Evolutionary conservation across 1,140 invertebrate species (phyloP).

Genomic region (Cepaea nemoralis): DNA sequence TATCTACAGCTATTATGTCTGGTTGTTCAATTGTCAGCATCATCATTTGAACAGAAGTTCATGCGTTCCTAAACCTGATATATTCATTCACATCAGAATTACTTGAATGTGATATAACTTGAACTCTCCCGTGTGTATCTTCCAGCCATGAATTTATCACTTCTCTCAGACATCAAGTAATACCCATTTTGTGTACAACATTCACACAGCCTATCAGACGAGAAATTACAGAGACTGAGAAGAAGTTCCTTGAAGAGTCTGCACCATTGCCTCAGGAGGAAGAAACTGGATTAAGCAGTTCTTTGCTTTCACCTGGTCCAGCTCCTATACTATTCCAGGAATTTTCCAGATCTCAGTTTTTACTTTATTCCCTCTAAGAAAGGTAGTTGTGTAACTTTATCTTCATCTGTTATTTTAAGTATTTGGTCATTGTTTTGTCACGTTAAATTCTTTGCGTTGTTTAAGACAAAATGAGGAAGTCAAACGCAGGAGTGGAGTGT

Average conservation of each 20-base stretch:
- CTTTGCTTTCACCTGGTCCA: constrained; percentile 8
- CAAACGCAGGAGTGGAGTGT: no score
- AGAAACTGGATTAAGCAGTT: constrained; percentile 6
- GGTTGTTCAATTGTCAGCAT: no score
- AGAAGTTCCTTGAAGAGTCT: constrained; percentile 24
- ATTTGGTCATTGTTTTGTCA: no score
- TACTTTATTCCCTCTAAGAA: constrained; percentile 35
- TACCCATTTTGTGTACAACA: neutral
- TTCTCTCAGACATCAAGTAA: neutral
- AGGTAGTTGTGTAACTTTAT: neutral
- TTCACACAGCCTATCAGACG: constrained; percentile 5
- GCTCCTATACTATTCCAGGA: constrained; percentile 6
- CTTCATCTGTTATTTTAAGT: neutral
- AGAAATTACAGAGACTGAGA: constrained; percentile 32
- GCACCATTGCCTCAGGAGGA: constrained; percentile 5
- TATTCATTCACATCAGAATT: no score
- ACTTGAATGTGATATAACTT: no score
- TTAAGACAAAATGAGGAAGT: no score
- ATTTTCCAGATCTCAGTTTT: constrained; percentile 29
- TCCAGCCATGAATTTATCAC: neutral
- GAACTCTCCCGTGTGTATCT: no score
- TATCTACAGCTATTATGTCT: no score
- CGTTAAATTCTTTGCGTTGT: no score
- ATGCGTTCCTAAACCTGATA: no score
- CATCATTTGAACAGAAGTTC: no score